Percentiles rank a stretch among this genome's conserved stretches.
phyloP scores from a whole-genome alignment of 2,797 vertebrate species.

The Platyrinchus mystaceus region DNA sequence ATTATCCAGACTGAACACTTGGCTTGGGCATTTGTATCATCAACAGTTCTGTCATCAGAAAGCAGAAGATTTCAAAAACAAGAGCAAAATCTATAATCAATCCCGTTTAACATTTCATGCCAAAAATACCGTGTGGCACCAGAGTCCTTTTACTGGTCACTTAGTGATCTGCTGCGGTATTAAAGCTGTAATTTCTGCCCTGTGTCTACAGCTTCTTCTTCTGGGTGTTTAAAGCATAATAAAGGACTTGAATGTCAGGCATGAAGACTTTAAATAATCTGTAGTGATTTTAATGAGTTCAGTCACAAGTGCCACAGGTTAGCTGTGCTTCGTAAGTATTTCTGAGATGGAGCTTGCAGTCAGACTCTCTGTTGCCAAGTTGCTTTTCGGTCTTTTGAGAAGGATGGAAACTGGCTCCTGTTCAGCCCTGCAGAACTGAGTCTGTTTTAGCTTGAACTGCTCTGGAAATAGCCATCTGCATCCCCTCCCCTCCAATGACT shows the following conservation, averaged over 20 bases:
- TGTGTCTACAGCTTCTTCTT: neutral
- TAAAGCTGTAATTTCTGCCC: neutral
- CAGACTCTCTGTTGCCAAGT: slow-evolving; percentile 24
- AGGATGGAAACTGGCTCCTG: neutral
- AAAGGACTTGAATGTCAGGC: slow-evolving; percentile 27
- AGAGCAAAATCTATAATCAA: neutral
- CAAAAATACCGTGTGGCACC: neutral
- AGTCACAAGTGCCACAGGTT: slow-evolving; percentile 28
- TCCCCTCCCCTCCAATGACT: slow-evolving; percentile 38
- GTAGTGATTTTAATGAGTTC: slow-evolving; percentile 43
- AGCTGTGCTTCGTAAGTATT: slow-evolving; percentile 18
- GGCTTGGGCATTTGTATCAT: neutral
- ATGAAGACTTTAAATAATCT: slow-evolving; percentile 41
- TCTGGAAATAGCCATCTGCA: slow-evolving; percentile 30
- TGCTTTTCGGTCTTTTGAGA: slow-evolving; percentile 13
- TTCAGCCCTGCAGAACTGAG: slow-evolving; percentile 26
- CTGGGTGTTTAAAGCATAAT: neutral
- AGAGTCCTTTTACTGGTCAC: neutral
- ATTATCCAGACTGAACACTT: slow-evolving; percentile 11
- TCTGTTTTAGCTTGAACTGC: neutral
- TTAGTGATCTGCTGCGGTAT: rapidly evolving
- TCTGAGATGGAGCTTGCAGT: slow-evolving; percentile 23
- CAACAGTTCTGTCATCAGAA: slow-evolving; percentile 16
- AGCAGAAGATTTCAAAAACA: neutral
- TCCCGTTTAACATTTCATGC: neutral